Evolutionary conservation across 2,113 vertebrate genomes (phyloP).

Genomic region (Psilopsiagon aymara): DNA sequence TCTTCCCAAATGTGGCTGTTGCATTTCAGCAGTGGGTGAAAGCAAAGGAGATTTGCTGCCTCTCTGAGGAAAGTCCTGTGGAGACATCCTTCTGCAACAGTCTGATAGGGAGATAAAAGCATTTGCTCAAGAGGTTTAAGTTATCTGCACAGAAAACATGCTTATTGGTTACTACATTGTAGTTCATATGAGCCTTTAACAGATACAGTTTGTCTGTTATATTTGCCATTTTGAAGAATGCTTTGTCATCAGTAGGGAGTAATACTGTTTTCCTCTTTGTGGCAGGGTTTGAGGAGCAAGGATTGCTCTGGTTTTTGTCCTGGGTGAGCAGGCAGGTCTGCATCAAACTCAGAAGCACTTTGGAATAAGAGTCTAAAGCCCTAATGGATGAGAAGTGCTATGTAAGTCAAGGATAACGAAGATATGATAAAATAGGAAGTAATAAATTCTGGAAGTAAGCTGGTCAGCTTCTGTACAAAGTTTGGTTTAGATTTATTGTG

Average conservation of each 20-base stretch:
- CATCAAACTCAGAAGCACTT: not conserved
- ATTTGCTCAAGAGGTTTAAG: not conserved
- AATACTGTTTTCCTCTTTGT: not conserved
- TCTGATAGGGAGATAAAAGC: not conserved
- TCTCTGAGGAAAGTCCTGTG: not conserved
- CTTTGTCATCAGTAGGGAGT: not conserved
- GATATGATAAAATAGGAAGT: not conserved
- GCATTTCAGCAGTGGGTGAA: not conserved
- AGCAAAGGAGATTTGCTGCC: not conserved
- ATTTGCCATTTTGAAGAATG: not conserved
- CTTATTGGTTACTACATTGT: not conserved
- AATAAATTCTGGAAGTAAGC: not conserved
- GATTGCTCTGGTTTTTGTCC: not conserved
- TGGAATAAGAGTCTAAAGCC: not conserved
- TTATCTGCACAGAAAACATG: not conserved
- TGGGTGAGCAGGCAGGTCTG: not conserved
- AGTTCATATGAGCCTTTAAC: not conserved
- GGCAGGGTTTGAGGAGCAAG: not conserved
- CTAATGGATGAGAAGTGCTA: not conserved
- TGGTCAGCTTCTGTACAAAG: not conserved
- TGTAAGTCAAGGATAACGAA: not conserved
- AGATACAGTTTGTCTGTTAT: not conserved
- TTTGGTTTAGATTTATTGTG: not conserved
- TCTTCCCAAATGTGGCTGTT: not conserved
- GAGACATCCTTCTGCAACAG: not conserved